Base-by-base conservation (phyloP, 2,797 vertebrate species). In the Acanthurus lineatus region DNA sequence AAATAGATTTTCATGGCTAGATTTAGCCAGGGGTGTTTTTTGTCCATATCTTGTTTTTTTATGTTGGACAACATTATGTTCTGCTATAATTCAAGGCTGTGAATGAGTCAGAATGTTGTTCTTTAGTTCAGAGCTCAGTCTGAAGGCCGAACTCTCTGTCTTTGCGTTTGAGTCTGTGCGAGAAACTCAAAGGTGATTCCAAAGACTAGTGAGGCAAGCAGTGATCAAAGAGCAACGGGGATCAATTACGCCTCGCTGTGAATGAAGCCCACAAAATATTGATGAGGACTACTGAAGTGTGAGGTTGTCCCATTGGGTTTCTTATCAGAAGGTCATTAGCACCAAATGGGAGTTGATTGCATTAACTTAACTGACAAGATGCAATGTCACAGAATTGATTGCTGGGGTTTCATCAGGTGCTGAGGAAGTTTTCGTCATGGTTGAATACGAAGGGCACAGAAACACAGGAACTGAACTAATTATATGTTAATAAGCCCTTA, bases 321-420 rank as follows among this genome's bases (percentile, higher is more conserved):
- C 80, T 89, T 87, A 91, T 91, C 88, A 85, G 89, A 88, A 90
- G 90, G 91, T 92, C 93, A 84, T 91, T 92, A 87, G 79, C 68
- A 52, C 72, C 86, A 77, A 94, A 87, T 84, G 77, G 72, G 82
- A 85, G 73, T 75, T 84, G 89, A 91, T 87, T 88, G 86, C 85
- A 88, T 93, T 91, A 89, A 88, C 72, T 74, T 70, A 75, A 84
- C 82, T 85, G 87, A 89, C 88, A 82, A 76, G 85, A 85, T 16
- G 77, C 88, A 87, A 91, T 80, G 92, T 87, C 89, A 83, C 73
- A 42, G 78, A 70, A 82, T 84, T 79, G 89, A 92, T 85, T 87
- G 81, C 81, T 6, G 9, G 52, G 40, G 81, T 90, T 91, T 83
- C 69, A 6, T 87, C 85, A 89, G 88, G 79, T 70, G 69, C 73